Evolutionary conservation across 2,888 invertebrate genomes (phyloP).

Genomic region (Deilephila elpenor): DNA sequence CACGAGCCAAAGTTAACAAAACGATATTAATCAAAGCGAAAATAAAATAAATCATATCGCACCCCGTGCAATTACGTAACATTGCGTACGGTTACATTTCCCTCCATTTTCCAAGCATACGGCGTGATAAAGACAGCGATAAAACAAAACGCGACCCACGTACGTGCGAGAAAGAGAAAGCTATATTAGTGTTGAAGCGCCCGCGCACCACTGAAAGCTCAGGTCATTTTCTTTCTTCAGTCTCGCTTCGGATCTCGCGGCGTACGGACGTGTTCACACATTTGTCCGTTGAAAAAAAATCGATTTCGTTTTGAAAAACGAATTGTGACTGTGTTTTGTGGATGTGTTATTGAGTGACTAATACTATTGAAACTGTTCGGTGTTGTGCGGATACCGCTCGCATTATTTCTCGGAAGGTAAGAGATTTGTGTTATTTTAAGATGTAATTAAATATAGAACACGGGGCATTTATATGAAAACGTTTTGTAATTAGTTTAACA

Average conservation of each 20-base stretch:
- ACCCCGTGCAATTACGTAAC: constrained; percentile 68
- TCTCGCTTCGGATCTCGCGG: constrained; percentile 67
- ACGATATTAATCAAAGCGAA: constrained; percentile 70
- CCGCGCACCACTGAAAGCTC: constrained; percentile 79
- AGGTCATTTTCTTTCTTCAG: constrained; percentile 61
- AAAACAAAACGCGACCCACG: constrained; percentile 45
- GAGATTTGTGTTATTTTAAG: constrained; percentile 79
- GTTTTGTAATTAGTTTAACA: constrained; percentile 73
- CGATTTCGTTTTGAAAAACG: constrained; percentile 51
- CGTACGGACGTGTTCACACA: constrained; percentile 54
- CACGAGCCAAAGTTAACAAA: constrained; percentile 68
- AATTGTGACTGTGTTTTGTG: constrained; percentile 63
- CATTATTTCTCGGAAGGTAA: constrained; percentile 73
- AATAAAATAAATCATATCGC: constrained; percentile 75
- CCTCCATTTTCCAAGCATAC: constrained; percentile 70
- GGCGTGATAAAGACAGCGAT: constrained; percentile 50
- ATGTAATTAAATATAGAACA: constrained; percentile 81
- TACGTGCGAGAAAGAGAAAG: constrained; percentile 51
- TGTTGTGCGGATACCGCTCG: constrained; percentile 56
- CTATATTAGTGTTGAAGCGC: constrained; percentile 54
- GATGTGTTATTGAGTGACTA: constrained; percentile 49
- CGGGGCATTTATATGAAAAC: constrained; percentile 72
- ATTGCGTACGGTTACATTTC: constrained; percentile 62
- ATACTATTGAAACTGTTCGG: constrained; percentile 39
- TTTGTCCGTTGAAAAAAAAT: constrained; percentile 39